Evolutionary conservation across 2,888 invertebrate genomes (phyloP), one percentile per base, ranked within the genome.

Genomic region (Pyrocoelia pectoralis): DNA sequence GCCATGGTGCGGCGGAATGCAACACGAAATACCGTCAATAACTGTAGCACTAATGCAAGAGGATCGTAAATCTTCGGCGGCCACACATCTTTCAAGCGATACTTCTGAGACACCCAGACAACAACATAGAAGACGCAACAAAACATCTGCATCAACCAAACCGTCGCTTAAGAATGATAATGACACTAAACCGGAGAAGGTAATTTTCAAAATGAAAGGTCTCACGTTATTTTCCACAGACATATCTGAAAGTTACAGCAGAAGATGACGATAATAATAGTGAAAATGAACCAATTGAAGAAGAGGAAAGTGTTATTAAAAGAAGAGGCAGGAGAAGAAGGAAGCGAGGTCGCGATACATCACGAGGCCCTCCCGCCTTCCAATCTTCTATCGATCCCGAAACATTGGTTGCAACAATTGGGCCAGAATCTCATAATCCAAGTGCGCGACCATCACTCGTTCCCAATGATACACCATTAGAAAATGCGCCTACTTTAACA

Each of bases 371-470:
- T 9, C 75, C 78, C 10, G 76, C 77, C 18, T 79, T 79, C 61
- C 79, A 80, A 59, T 71, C 76, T 69, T 71, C 79, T 72, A 53
- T 88, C 67, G 90, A 90, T 76, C 90, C 90, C 0, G 90, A 90
- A 80, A 90, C 90, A 1, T 89, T 90, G 77, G 88, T 86, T 8
- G 71, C 72, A 18, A 68, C 71, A 3, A 68, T 76, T 40, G 72
- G 69, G 17, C 58, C 86, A 0, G 90, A 90, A 73, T 90, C 89
- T 0, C 84, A 87, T 9, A 89, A 88, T 78, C 84, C 88, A 0
- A 89, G 89, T 71, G 87, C 89, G 0, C 83, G 89, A 9, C 87
- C 87, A 0, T 89, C 89, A 1, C 78, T 89, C 13, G 86, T 86
- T 10, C 84, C 85, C 0, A 81, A 82, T 1, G 78, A 78, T 43